A percentile compares a stretch with the other conserved stretches of the same genome.
Conservation (phyloP, 1,140 invertebrate genomes). For the Colletes latitarsis region DNA sequence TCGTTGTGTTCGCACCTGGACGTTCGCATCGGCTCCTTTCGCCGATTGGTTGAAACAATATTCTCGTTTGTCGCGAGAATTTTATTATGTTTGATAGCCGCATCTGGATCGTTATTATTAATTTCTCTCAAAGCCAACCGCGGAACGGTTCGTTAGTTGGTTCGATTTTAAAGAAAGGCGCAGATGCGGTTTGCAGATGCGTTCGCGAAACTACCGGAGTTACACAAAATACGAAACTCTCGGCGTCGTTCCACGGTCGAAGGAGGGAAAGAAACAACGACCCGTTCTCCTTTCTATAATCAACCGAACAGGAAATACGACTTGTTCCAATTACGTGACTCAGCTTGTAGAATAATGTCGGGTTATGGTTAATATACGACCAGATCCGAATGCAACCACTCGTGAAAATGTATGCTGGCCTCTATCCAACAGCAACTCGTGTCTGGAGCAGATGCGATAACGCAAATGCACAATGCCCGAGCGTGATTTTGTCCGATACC, state of each 20-base stretch:
- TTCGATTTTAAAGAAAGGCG: too few species aligned
- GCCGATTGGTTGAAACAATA: conserved; percentile 49
- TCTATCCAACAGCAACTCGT: not conserved
- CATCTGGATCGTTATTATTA: not conserved
- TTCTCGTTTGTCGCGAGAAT: conserved; percentile 21
- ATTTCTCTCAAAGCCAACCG: not conserved
- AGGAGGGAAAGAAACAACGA: too few species aligned
- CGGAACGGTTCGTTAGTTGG: too few species aligned
- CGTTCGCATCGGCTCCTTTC: conserved; percentile 66
- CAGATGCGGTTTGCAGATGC: too few species aligned
- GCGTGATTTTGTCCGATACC: not conserved
- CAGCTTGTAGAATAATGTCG: not conserved
- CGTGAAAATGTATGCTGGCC: not conserved
- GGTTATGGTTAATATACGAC: not conserved
- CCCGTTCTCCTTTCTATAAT: too few species aligned
- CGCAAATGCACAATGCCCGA: not conserved
- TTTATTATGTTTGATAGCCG: conserved; percentile 64
- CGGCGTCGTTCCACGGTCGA: too few species aligned
- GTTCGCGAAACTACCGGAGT: too few species aligned
- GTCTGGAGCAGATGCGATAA: not conserved
- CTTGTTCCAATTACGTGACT: conserved; percentile 3
- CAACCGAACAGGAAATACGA: too few species aligned
- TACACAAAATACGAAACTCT: too few species aligned
- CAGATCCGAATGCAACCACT: conserved; percentile 2
- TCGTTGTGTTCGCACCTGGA: conserved; percentile 58